Base-by-base conservation (phyloP, 2,888 invertebrate species). In the Ferdinandea cuprea region DNA sequence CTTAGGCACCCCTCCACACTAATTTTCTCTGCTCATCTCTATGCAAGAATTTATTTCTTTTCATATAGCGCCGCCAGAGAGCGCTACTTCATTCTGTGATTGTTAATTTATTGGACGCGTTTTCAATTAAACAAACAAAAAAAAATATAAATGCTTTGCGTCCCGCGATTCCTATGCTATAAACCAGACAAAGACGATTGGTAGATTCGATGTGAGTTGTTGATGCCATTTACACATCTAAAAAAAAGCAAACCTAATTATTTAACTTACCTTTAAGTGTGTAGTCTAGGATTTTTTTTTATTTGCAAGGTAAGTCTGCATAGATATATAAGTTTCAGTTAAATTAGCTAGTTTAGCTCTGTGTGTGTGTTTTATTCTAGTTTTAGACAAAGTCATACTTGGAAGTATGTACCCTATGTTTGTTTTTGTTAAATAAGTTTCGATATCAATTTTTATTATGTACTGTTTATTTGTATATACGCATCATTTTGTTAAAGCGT, bases 1-100 rank as follows among this genome's bases (percentile, higher is more conserved):
- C 78, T 37, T 83, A 77, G 72, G 65, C 77, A 54, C 65, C 59
- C 76, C 69, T 19, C 54, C 71, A 65, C 69, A 58, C 15, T n/a
- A 13, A 46, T 15, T 52, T 54, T 42, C 59, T 81, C 46, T 77
- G 71, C 59, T 61, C 19, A 37, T 58, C 17, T 50, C 63, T 28
- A 54, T 48, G 58, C 32, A 54, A 68, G 68, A 68, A 52, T 54
- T 46, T 65, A 52, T 54, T 61, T 69, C 19, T 63, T 48, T 48
- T 48, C 56, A 50, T 40, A 19, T 52, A 68, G 66, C 40, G 73
- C 61, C 61, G 17, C 21, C 17, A 58, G 44, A 32, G 46, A 40
- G 68, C 78, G 68, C 72, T 66, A 21, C 52, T 71, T 65, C 63
- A 72, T 83, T 83, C 83, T 83, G 83, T 83, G 83, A 83, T 83